Base-by-base conservation (phyloP, 2,797 vertebrate species). In the Valencia hispanica region DNA sequence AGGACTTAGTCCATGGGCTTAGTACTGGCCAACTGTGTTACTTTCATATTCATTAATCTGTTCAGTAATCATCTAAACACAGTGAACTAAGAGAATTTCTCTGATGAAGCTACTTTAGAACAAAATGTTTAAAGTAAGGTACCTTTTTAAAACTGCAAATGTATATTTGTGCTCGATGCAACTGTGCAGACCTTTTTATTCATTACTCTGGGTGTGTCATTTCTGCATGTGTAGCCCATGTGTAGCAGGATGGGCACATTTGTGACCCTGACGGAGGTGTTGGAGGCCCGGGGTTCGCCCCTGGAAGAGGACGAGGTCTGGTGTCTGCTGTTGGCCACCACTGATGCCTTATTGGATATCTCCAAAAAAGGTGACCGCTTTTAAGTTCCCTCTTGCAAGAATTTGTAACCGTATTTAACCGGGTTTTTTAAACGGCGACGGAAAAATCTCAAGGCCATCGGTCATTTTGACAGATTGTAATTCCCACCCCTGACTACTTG, bases 291-390 rank as follows among this genome's bases (percentile, higher is more conserved):
- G 91, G 96, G 95, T 61, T 94, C 95, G 63, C 94, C 96, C 45
- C 89, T 98, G 83, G 95, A 96, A 30, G 97, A 98, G 83, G 96
- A 96, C 25, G 96, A 98, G 88, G 94, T 98, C 85, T 99, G 97
- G 97, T 95, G 96, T 85, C 90, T 98, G 45, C 93, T 98, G 81
- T 90, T 94, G 1, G 85, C 95, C 79, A 93, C 95, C 71, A 88
- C 94, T 9, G 91, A 95, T 71, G 88, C 91, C 77, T 94, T 98
- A 87, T 89, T 96, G 82, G 93, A 96, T 78, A 94, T 97, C 72
- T 92, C 94, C 65, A 88, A 84, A 75, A 96, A 94, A 91, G 96
- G 97, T 98, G 73, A 75, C 18, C 1, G 0, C 22, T 18, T 25
- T 30, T 74, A 11, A n/a, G 14, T 17, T 51, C 47, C 11, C 51